Percentiles rank a stretch among this genome's conserved stretches.
These are phyloP conservation scores for Pandemis heparana DNA, from an alignment of 2,888 invertebrate species.

Conservation along the genomic window DNA sequence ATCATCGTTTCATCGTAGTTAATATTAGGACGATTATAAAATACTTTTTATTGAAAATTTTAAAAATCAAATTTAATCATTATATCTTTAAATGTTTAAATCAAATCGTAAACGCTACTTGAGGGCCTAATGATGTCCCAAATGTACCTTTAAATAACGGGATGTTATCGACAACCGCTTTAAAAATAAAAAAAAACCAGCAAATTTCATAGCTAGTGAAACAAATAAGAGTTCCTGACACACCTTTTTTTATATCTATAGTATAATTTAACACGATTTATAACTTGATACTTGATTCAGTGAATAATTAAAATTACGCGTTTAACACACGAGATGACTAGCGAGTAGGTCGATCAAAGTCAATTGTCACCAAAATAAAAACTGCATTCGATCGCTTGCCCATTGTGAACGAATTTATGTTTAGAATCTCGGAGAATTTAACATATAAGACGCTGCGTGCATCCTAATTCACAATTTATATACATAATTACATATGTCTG, in stretches of 20 bases:
- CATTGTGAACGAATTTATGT: constrained; percentile 37
- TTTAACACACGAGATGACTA: constrained; percentile 36
- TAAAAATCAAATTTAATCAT: constrained; percentile 6
- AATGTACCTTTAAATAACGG: constrained; percentile 35
- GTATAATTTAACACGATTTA: constrained; percentile 23
- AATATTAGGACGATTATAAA: constrained; percentile 7
- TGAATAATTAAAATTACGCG: constrained; percentile 29
- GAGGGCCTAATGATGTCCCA: constrained; percentile 39
- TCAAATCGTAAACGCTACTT: constrained; percentile 12
- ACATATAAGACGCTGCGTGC: constrained; percentile 27
- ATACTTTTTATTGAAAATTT: constrained; percentile 8
- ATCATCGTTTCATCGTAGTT: constrained; percentile 25
- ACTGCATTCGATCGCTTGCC: constrained; percentile 51
- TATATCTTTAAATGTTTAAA: constrained; percentile 13
- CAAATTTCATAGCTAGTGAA: constrained; percentile 32
- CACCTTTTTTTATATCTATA: constrained; percentile 26
- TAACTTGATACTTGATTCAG: constrained; percentile 13
- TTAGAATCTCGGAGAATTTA: constrained; percentile 26
- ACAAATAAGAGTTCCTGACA: constrained; percentile 36
- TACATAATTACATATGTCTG: no score
- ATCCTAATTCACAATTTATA: neutral
- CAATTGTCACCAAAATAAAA: constrained; percentile 54
- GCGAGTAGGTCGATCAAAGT: constrained; percentile 46
- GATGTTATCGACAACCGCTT: constrained; percentile 36
- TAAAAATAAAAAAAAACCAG: constrained; percentile 18